These are phyloP conservation scores for Psilanteris sp. DNA, from an alignment of 1,140 invertebrate genomes.

Conservation along the genomic window DNA sequence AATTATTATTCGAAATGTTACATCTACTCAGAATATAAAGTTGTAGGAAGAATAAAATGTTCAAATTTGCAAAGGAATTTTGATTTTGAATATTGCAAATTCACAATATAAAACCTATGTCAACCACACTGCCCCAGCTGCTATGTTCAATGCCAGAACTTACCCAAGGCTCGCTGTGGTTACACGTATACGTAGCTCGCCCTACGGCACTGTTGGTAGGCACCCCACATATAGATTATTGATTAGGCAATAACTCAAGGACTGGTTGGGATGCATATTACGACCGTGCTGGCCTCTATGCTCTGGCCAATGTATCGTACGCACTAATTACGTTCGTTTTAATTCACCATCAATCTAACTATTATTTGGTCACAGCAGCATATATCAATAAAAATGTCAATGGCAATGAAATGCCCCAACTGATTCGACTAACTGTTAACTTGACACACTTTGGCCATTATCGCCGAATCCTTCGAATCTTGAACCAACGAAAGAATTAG, in stretches of 20 bases:
- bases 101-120: conserved; percentile 26
- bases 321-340: conserved; percentile 77
- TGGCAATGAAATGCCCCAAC: conserved; percentile 13
- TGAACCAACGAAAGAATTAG: too few relatives aligned
- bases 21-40: too few relatives aligned
- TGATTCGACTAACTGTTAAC: conserved; percentile 25
- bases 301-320: conserved; percentile 69
- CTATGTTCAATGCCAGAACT: conserved; percentile 73
- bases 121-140: conserved; percentile 68
- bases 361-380: conserved; percentile 7
- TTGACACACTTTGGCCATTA: conserved; percentile 43
- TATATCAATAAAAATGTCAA: conserved; percentile 21
- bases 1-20: too few relatives aligned
- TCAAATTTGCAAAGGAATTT: too few relatives aligned
- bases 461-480: too few relatives aligned
- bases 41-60: too few relatives aligned
- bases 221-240: conserved; percentile 78
- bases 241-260: conserved; percentile 80
- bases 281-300: conserved; percentile 72
- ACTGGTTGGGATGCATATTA: conserved; percentile 79
- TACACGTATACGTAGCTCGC: conserved; percentile 73
- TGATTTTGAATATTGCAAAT: too few relatives aligned
- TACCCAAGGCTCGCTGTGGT: conserved; percentile 70
- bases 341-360: conserved; percentile 51
- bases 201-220: conserved; percentile 68